A percentile compares a stretch with the other conserved stretches of the same genome.
phyloP scores from a whole-genome alignment of 2,797 vertebrate species.

The Linurgus olivaceus region DNA sequence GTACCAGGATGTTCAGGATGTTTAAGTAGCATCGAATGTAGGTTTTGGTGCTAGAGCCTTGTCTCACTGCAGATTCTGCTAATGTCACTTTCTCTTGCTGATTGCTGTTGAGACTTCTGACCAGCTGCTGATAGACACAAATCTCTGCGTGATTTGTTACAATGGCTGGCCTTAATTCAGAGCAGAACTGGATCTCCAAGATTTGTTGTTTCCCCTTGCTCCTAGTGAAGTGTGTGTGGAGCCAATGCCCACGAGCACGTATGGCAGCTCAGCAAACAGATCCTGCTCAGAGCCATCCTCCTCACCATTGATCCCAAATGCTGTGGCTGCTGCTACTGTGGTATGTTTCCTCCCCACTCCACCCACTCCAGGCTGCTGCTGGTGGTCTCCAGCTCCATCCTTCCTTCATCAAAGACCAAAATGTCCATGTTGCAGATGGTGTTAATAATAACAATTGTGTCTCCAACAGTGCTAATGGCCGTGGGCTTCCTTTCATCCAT shows the following conservation, averaged over 20 bases:
- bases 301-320: background rate
- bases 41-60: background rate
- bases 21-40: background rate
- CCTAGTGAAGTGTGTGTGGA: background rate
- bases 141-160: conserved; percentile 45
- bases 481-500: conserved; percentile 47
- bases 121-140: conserved; percentile 54
- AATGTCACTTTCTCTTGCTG: conserved; percentile 50
- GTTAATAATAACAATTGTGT: conserved; percentile 48
- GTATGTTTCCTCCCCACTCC: background rate
- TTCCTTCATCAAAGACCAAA: conserved; percentile 22
- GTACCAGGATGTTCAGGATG: background rate
- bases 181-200: conserved; percentile 27
- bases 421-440: conserved; percentile 46
- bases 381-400: conserved; percentile 37
- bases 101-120: conserved; percentile 44
- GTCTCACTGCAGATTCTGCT: background rate
- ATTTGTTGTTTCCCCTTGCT: background rate
- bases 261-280: background rate
- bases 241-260: background rate
- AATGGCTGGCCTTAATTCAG: conserved; percentile 50
- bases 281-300: conserved; percentile 5
- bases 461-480: conserved; percentile 51
- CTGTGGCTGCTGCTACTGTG: conserved; percentile 39
- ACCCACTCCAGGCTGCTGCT: conserved; percentile 37